Evolutionary conservation across 2,797 vertebrate genomes (phyloP).

Genomic region (Kryptopterus vitreolus): DNA sequence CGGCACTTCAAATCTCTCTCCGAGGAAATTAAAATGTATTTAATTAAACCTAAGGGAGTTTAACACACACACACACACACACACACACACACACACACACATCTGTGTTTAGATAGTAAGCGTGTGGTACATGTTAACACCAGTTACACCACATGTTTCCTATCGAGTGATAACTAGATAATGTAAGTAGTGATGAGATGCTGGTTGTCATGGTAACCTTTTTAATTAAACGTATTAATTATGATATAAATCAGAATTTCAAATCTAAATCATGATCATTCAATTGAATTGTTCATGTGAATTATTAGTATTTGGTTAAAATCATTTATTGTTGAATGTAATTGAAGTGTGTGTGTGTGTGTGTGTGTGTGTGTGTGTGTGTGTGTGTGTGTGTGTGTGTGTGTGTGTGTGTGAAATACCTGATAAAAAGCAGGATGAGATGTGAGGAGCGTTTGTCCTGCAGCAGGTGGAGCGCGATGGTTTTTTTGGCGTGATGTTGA

Average conservation of each 20-base stretch:
- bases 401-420: neutral
- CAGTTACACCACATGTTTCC: neutral
- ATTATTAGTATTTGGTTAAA: too few relatives aligned
- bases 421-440: neutral
- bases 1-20: conserved; percentile 3
- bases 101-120: neutral
- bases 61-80: too few relatives aligned
- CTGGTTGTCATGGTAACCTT: too few relatives aligned
- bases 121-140: neutral
- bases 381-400: neutral
- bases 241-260: too few relatives aligned
- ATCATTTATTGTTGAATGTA: too few relatives aligned
- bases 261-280: too few relatives aligned
- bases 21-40: neutral
- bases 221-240: too few relatives aligned
- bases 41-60: neutral
- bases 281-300: neutral
- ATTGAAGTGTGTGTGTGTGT: too few relatives aligned
- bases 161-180: neutral
- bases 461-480: conserved; percentile 1
- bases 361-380: too few relatives aligned
- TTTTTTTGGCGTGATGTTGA: neutral
- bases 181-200: too few relatives aligned
- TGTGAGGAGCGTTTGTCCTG: conserved; percentile 22
- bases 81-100: too few relatives aligned